Conservation (phyloP, 2,888 invertebrate genomes). For the Lydus trimaculatus region DNA sequence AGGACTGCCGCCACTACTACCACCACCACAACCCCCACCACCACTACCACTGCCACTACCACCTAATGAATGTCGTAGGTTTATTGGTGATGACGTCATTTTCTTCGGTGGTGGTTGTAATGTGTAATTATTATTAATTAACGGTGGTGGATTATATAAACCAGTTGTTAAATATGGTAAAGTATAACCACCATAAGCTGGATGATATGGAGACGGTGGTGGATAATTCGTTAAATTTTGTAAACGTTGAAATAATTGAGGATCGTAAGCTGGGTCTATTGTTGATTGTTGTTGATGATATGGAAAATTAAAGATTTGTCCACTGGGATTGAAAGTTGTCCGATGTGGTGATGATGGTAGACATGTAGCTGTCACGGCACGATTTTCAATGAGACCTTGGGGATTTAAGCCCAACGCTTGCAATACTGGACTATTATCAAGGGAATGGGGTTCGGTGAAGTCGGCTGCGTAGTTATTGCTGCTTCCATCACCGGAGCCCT, state of each 20-base stretch:
- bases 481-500: conserved; percentile 36
- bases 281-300: conserved; percentile 45
- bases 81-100: conserved; percentile 50
- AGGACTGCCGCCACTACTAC: conserved; percentile 37
- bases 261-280: conserved; percentile 53
- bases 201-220: conserved; percentile 44
- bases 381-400: conserved; percentile 55
- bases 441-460: conserved; percentile 43
- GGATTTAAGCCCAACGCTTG: conserved; percentile 52
- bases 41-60: conserved; percentile 23
- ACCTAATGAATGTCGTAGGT: conserved; percentile 52
- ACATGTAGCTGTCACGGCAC: conserved; percentile 49
- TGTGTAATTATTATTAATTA: conserved; percentile 53
- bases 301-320: conserved; percentile 52
- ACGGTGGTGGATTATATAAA: conserved; percentile 43
- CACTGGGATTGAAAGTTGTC: conserved; percentile 49
- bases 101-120: conserved; percentile 57
- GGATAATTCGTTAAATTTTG: conserved; percentile 62
- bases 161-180: conserved; percentile 42
- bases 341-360: conserved; percentile 55
- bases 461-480: conserved; percentile 35
- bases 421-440: conserved; percentile 51
- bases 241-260: conserved; percentile 63
- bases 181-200: conserved; percentile 42
- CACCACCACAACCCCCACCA: too few relatives aligned